Conservation (phyloP, 2,797 vertebrate genomes). For the Syndactyla subalaris region DNA sequence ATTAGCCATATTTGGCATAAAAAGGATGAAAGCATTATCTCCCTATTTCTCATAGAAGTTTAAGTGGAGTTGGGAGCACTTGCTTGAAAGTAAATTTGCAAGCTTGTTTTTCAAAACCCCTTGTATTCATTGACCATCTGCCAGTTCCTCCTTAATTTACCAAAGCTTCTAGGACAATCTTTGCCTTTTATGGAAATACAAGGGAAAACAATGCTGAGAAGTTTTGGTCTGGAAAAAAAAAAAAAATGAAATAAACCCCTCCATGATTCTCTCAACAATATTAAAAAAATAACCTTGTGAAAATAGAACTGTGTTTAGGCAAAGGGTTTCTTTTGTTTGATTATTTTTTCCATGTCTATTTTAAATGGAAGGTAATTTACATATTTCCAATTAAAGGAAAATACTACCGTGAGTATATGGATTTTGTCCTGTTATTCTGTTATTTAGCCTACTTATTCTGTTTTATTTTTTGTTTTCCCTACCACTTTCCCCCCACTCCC, state of each 20-base stretch:
- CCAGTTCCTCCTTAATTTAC: conserved; percentile 24
- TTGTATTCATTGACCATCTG: conserved; percentile 52
- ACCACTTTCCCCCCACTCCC: background rate
- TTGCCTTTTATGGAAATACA: background rate
- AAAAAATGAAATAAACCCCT: background rate
- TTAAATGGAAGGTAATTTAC: background rate
- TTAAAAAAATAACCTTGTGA: background rate
- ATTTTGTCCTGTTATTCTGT: background rate
- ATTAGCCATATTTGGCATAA: background rate
- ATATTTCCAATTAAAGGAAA: background rate
- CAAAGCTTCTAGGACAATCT: conserved; percentile 8
- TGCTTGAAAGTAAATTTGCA: conserved; percentile 44
- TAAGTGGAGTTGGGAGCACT: conserved; percentile 28
- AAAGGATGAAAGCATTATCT: background rate
- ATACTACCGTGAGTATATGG: rapidly evolving
- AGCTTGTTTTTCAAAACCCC: conserved; percentile 34
- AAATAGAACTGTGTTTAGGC: background rate
- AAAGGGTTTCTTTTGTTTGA: background rate
- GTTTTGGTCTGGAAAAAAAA: background rate
- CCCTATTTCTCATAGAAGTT: background rate
- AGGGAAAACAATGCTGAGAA: background rate
- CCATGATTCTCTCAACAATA: background rate
- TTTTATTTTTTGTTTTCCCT: background rate
- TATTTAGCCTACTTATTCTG: background rate
- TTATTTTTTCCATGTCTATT: background rate